Conservation (phyloP, 2,113 vertebrate genomes). For the Anseranas semipalmata region DNA sequence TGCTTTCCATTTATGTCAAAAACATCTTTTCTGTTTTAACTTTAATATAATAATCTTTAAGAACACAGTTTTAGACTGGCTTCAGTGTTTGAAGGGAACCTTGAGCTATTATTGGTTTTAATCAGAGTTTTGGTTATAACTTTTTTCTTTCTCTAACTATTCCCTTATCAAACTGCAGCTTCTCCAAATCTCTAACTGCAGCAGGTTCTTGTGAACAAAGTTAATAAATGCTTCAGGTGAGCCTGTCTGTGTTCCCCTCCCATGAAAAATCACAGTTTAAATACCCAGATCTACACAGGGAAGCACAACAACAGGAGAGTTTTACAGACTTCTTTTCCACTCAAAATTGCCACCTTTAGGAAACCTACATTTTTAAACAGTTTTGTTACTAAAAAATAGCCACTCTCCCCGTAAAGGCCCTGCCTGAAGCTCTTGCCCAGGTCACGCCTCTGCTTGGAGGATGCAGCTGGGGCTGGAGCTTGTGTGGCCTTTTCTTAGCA, state of each 20-base stretch:
- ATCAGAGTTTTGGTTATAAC: not conserved
- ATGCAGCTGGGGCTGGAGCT: not conserved
- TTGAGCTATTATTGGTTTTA: not conserved
- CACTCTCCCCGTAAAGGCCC: fast-evolving
- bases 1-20: not conserved
- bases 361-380: not conserved
- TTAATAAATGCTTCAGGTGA: too few species aligned
- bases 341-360: not conserved
- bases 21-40: not conserved
- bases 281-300: not conserved
- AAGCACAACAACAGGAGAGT: fast-evolving
- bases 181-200: not conserved
- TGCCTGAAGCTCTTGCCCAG: not conserved
- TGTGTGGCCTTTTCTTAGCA: not conserved
- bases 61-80: not conserved
- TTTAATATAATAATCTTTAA: not conserved
- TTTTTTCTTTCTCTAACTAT: not conserved
- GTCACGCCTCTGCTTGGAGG: fast-evolving
- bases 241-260: not conserved
- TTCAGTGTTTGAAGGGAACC: not conserved
- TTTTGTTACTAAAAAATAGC: not conserved
- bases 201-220: not conserved
- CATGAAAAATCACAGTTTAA: fast-evolving
- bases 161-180: not conserved
- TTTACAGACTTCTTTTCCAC: not conserved